These are phyloP conservation scores for Rhombomys opimus DNA, from an alignment of 2,113 vertebrate species.

Conservation along the genomic window DNA sequence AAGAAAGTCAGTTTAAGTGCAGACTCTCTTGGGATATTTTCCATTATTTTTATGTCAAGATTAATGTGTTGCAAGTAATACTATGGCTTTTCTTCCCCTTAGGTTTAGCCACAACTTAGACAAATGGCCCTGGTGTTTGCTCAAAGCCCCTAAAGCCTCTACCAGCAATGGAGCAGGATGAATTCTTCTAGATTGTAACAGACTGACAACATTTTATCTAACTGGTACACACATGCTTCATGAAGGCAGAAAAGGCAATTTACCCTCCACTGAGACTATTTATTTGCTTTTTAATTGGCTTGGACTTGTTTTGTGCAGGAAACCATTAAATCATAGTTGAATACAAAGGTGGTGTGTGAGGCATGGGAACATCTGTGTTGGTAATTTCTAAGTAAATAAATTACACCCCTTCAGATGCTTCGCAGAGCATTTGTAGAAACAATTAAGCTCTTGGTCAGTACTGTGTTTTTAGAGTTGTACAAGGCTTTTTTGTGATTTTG, in stretches of 20 bases:
- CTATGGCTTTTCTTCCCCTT: not conserved
- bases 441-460: conserved; percentile 64
- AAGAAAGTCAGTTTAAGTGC: not conserved
- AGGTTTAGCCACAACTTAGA: not conserved
- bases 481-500: conserved; percentile 33
- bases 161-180: conserved; percentile 18
- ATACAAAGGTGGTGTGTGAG: conserved; percentile 66
- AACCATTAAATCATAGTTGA: conserved; percentile 81
- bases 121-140: conserved; percentile 48
- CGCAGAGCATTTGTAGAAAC: conserved; percentile 68
- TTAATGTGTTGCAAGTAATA: conserved; percentile 49
- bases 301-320: conserved; percentile 73
- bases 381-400: conserved; percentile 83
- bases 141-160: not conserved
- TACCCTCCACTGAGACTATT: conserved; percentile 80
- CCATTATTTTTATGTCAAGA: conserved; percentile 61
- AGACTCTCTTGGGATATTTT: conserved; percentile 42
- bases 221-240: conserved; percentile 60
- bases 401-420: conserved; percentile 67
- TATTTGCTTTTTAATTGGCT: conserved; percentile 85
- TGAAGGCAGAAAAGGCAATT: conserved; percentile 77
- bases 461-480: conserved; percentile 45
- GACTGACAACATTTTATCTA: conserved; percentile 78
- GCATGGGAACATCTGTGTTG: conserved; percentile 69
- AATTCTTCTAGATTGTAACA: conserved; percentile 74